Conservation (phyloP, 2,113 vertebrate species). For the Pipra filicauda region DNA sequence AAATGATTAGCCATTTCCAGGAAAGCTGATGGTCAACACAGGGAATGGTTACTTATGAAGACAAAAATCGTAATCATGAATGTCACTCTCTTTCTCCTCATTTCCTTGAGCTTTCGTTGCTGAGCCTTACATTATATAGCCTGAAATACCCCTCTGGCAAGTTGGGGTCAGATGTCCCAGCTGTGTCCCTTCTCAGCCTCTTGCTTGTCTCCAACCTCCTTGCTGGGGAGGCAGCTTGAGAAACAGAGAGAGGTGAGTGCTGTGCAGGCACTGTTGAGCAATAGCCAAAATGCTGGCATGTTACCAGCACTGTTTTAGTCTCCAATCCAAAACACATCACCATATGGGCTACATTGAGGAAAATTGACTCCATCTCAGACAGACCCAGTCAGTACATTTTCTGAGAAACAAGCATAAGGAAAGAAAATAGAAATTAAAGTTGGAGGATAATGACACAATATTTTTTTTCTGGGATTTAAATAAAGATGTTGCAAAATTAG, state of each 20-base stretch:
- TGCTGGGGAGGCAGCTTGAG: fast-evolving
- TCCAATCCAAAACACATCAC: neutral
- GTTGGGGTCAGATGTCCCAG: neutral
- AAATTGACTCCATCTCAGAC: neutral
- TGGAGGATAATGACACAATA: neutral
- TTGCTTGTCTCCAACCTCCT: neutral
- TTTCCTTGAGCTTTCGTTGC: neutral
- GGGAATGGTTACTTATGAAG: neutral
- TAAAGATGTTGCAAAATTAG: neutral
- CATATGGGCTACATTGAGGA: neutral
- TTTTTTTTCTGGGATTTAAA: neutral
- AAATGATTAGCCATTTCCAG: neutral
- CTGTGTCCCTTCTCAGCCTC: neutral
- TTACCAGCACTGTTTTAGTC: neutral
- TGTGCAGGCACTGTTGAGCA: neutral
- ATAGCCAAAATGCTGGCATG: neutral
- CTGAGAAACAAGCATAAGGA: neutral
- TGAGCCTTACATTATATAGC: neutral
- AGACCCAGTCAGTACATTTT: neutral
- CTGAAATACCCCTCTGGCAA: neutral
- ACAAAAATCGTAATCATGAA: neutral
- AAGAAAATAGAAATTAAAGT: neutral
- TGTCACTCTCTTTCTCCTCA: neutral
- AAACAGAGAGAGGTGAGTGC: neutral
- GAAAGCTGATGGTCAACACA: neutral